A percentile compares a stretch with the other conserved stretches of the same genome.
Evolutionary conservation across 2,113 vertebrate genomes (phyloP).

Genomic region (Paraplagusia blochii): DNA sequence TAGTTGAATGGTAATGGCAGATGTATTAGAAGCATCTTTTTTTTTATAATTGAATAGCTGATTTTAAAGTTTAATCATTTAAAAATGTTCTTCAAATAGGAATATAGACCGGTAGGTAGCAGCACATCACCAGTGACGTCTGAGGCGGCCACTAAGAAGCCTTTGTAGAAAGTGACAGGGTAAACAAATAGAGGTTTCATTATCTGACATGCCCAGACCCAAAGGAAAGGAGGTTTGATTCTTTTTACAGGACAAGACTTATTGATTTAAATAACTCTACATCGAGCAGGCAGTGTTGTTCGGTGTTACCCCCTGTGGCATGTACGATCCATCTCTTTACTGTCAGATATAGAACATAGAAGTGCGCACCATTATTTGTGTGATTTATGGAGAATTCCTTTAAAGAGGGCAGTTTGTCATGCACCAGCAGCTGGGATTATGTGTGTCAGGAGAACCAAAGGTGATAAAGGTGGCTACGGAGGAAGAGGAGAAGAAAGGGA

Average conservation of each 20-base stretch:
- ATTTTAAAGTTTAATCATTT: too few species aligned
- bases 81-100: too few species aligned
- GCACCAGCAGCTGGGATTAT: conserved; percentile 56
- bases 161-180: conserved; percentile 35
- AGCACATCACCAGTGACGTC: not conserved
- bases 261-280: conserved; percentile 73
- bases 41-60: too few species aligned
- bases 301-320: conserved; percentile 62
- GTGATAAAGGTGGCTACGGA: not conserved
- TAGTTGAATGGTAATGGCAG: too few species aligned
- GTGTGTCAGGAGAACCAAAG: conserved; percentile 21
- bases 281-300: conserved; percentile 73
- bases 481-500: conserved; percentile 5
- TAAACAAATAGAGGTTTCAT: conserved; percentile 64
- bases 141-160: not conserved
- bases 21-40: too few species aligned
- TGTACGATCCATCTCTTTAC: conserved; percentile 79
- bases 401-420: conserved; percentile 75
- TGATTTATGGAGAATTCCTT: conserved; percentile 83
- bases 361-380: conserved; percentile 64
- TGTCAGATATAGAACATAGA: conserved; percentile 66
- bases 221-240: conserved; percentile 41
- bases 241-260: conserved; percentile 42
- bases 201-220: conserved; percentile 49
- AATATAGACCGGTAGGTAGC: too few species aligned